Percentiles rank a stretch among this genome's conserved stretches.
Evolutionary conservation across 2,113 vertebrate genomes (phyloP).

Genomic region (Cheirogaleus medius): DNA sequence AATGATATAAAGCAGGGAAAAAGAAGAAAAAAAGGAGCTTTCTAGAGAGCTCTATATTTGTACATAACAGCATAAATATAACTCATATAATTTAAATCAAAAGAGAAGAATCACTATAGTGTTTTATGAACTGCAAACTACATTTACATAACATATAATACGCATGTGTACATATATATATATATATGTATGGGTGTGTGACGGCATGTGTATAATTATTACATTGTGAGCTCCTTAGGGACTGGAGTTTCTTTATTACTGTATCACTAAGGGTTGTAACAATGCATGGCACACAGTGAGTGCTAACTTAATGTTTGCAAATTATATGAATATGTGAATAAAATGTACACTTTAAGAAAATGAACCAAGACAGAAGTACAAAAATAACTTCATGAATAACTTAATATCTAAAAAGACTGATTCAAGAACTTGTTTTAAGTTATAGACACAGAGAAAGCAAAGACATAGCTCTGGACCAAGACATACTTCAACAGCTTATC

Average conservation of each 20-base stretch:
- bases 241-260: neutral
- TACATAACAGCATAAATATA: constrained; percentile 12
- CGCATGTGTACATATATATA: neutral
- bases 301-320: neutral
- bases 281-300: neutral
- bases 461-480: neutral
- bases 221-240: neutral
- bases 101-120: neutral
- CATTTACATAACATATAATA: neutral
- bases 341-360: constrained; percentile 34
- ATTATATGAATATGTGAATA: neutral
- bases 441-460: constrained; percentile 36
- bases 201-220: neutral
- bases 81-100: constrained; percentile 4
- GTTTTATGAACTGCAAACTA: neutral
- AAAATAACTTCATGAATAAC: neutral
- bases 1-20: neutral
- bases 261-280: neutral
- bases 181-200: neutral
- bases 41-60: neutral
- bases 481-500: neutral
- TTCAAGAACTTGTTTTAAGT: neutral
- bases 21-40: neutral
- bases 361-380: neutral
- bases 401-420: neutral